Conservation (phyloP, 2,888 invertebrate genomes). For the Temnothorax ravouxi region DNA sequence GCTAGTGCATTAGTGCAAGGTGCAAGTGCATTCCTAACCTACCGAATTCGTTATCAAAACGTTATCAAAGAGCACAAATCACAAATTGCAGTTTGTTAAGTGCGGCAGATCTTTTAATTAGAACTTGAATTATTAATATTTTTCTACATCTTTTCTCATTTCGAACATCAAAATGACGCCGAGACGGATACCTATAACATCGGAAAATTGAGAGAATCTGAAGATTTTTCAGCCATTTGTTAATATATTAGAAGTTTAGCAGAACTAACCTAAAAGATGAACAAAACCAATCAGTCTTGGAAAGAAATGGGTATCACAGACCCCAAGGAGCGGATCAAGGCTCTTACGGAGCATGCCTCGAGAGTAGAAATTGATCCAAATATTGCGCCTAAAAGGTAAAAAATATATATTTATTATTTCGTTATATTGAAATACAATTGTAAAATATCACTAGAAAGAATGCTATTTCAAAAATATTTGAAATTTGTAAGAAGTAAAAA, state of each 20-base stretch:
- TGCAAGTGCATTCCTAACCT: neutral
- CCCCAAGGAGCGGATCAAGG: conserved; percentile 90
- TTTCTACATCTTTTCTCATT: neutral
- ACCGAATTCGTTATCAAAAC: neutral
- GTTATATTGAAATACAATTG: conserved; percentile 60
- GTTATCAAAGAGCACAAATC: neutral
- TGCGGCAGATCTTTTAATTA: neutral
- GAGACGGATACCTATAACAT: neutral
- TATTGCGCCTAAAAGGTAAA: conserved; percentile 92
- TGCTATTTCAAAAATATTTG: neutral
- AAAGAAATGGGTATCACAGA: conserved; percentile 87
- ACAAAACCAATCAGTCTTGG: conserved; percentile 76
- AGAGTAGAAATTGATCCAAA: conserved; percentile 91
- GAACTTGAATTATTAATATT: conserved; percentile 5
- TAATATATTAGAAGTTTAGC: neutral
- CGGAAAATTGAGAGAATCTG: neutral
- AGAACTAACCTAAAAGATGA: conserved; percentile 71
- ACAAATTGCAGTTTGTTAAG: neutral
- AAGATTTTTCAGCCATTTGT: neutral
- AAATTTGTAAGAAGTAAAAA: neutral
- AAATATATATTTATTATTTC: neutral
- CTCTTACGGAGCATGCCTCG: conserved; percentile 90
- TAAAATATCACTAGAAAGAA: neutral
- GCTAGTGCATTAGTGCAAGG: neutral
- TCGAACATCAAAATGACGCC: neutral